Base-by-base conservation (phyloP, 2,888 invertebrate species). In the Ophion ventricosus region DNA sequence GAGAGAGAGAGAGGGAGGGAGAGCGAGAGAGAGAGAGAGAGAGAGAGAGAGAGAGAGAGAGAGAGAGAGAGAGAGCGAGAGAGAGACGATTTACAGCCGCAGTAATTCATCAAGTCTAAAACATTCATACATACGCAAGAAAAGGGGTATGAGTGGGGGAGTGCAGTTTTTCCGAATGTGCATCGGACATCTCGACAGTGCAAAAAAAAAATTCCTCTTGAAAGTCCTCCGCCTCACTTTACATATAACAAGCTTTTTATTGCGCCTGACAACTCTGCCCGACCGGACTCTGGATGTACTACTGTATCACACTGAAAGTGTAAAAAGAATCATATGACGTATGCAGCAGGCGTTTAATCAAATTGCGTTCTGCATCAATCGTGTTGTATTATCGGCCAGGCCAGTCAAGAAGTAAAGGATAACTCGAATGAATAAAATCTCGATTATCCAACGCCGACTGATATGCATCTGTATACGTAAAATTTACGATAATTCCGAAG, bases 231-330 rank as follows among this genome's bases (percentile, higher is more conserved):
- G 14, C 14, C 26, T 14, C 23, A n/a, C 40, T 64, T 76, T 26
- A n/a, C 25, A 43, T 25, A 10, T 1, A 25, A 43, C 43, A 5
- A 25, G 11, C 61, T 20, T 40, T 35, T 40, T n/a, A 8, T 70
- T 59, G 25, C n/a, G 11, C 35, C 66, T 29, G 14, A 35, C 43
- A 59, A 54, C 56, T 66, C 43, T 14, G 66, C 43, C 64, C 14
- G 75, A 69, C 75, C 25, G 69, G 25, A 63, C 25, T 20, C 25
- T 56, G 63, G 40, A 56, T 26, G 20, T 63, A 49, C 69, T 70
- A 75, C 63, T 69, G 35, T 14, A 3, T 67, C 23, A 20, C 67
- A 8, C 25, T 25, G 5, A 54, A n/a, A 26, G 67, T 23, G 10
- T 3, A 4, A 23, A 49, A 49, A 8, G 8, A 25, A n/a, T 49